phyloP scores from a whole-genome alignment of 92 coral and sea anemone genomes.

The Porites lobata region DNA sequence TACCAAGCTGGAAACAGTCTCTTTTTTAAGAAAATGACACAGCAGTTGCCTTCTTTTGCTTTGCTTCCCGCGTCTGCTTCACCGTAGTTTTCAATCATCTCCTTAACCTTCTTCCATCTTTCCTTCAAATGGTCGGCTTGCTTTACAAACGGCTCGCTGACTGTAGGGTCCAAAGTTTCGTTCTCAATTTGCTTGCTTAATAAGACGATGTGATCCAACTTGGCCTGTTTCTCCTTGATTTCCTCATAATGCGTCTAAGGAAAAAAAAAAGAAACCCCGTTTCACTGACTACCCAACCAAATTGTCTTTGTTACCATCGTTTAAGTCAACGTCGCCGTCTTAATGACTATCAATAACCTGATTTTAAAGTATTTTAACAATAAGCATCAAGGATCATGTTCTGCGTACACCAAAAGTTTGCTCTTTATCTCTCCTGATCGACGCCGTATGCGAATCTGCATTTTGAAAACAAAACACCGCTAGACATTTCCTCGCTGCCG shows the following conservation, averaged over 20 bases:
- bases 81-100: conserved; percentile 46
- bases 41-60: conserved; percentile 26
- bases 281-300: not conserved
- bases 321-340: not conserved
- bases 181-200: conserved; percentile 55
- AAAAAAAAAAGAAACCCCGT: not conserved
- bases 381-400: no score
- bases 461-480: no score
- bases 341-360: not conserved
- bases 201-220: conserved; percentile 46
- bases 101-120: conserved; percentile 60
- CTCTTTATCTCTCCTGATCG: no score
- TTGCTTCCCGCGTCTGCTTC: conserved; percentile 31
- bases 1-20: conserved; percentile 26
- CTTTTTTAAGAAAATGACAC: conserved; percentile 23
- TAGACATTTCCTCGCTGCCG: no score
- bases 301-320: not conserved
- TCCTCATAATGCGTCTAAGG: conserved; percentile 47
- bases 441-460: no score
- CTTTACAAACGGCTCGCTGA: conserved; percentile 42
- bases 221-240: conserved; percentile 32
- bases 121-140: conserved; percentile 34
- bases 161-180: conserved; percentile 49
- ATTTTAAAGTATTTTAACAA: not conserved
- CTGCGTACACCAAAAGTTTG: no score